Base-by-base conservation (phyloP, 2,888 invertebrate species). In the Nomada flava region DNA sequence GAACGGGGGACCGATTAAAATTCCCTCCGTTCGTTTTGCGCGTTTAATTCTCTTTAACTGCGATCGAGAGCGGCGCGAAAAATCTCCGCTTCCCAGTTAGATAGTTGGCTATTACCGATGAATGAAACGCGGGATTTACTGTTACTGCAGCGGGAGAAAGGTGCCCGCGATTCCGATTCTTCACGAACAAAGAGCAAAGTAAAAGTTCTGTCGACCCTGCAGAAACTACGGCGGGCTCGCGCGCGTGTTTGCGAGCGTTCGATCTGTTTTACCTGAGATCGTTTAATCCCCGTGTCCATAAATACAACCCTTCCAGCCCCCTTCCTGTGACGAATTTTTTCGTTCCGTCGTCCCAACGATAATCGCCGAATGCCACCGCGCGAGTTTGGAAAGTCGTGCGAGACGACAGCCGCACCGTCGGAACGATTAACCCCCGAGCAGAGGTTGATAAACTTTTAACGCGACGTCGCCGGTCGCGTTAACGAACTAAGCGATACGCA, bases 1-100 rank as follows among this genome's bases (percentile, higher is more conserved):
- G 29, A 7, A 18, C 26, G 53, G 26, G 3, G 70, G 55, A 67
- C 62, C 74, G 71, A 82, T 83, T 82, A 82, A 82, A 78, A 78
- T 75, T 78, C 68, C 36, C 68, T 69, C 68, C 63, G 0, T 78
- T 60, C 78, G 53, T 65, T 76, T 65, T 44, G 44, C 76, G 53
- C 47, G 44, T 10, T 82, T 80, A 65, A 80, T 68, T 59, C 83
- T 57, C 69, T 60, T 75, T 52, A 55, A 42, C 69, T 23, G 60
- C 75, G 62, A 75, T 68, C 64, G 57, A 47, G 74, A 44, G 15
- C 29, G 60, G 44, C 1, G 23, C 23, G 26, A 59, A 70, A 44
- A 63, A 52, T 62, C 44, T 20, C 20, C 36, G 18, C 42, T 62
- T 57, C 47, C 76, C 47, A 42, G 50, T 67, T 57, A 15, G 44